A percentile compares a stretch with the other conserved stretches of the same genome.
Conservation (phyloP, 2,113 vertebrate species). For the Sylvicapra grimmia region DNA sequence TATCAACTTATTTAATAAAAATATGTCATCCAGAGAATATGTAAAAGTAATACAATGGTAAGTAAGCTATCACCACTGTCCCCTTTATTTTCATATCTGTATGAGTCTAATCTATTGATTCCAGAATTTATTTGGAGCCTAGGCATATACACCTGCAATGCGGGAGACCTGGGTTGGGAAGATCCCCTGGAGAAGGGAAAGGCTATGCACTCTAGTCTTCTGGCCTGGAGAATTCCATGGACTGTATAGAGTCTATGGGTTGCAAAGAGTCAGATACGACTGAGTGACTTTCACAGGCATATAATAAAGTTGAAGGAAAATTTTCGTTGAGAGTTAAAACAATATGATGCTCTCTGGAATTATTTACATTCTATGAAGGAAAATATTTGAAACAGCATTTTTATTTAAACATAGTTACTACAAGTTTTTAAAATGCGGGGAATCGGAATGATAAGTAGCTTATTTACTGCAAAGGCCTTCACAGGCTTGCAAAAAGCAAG, state of each 20-base stretch:
- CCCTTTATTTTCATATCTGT: neutral
- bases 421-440: neutral
- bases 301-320: neutral
- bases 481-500: neutral
- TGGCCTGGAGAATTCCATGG: neutral
- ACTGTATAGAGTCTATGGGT: neutral
- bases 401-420: neutral
- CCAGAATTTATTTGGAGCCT: neutral
- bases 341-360: neutral
- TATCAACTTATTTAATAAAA: neutral
- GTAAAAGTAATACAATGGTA: neutral
- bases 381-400: neutral
- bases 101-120: neutral
- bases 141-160: neutral
- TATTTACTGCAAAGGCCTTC: neutral
- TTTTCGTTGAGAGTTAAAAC: neutral
- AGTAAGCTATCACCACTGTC: neutral
- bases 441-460: neutral
- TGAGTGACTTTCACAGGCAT: neutral
- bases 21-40: neutral
- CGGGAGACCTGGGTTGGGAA: neutral
- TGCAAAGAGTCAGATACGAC: neutral
- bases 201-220: neutral
- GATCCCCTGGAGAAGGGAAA: neutral
- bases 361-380: neutral